Evolutionary conservation across 2,113 vertebrate species (phyloP).

Genomic region (Astur gentilis): DNA sequence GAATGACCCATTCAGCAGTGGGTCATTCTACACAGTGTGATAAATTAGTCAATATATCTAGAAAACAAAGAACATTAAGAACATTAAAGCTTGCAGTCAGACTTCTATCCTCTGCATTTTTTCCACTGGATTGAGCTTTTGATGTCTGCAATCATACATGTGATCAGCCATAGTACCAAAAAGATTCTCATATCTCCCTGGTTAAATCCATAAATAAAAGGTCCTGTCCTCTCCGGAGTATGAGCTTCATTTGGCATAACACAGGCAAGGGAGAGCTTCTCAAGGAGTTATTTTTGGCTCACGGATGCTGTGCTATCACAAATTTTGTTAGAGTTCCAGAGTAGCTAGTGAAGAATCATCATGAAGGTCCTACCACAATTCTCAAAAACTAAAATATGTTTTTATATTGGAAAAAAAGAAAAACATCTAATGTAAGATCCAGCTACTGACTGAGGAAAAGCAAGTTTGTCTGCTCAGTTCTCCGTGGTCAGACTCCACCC

Average conservation of each 20-base stretch:
- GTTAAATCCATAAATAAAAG: neutral
- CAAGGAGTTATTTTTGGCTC: neutral
- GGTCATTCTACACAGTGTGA: neutral
- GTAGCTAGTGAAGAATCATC: neutral
- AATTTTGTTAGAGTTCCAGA: neutral
- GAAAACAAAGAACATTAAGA: slow-evolving; percentile 43
- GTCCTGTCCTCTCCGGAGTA: neutral
- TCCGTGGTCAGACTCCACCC: neutral
- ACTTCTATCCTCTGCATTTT: neutral
- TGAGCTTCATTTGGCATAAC: neutral
- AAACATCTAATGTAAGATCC: neutral
- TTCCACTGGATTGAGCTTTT: neutral
- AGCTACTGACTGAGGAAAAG: neutral
- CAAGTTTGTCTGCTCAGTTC: neutral
- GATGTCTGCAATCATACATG: neutral
- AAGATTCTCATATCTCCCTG: neutral
- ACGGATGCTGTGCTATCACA: neutral
- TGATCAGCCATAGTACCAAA: neutral
- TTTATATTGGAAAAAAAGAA: neutral
- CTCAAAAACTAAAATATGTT: neutral
- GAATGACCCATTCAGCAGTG: slow-evolving; percentile 1
- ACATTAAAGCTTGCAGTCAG: neutral
- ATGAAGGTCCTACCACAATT: neutral
- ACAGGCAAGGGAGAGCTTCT: neutral
- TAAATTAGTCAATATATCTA: slow-evolving; percentile 10